phyloP scores from a whole-genome alignment of 2,888 invertebrate species.

The Adineta ricciae region DNA sequence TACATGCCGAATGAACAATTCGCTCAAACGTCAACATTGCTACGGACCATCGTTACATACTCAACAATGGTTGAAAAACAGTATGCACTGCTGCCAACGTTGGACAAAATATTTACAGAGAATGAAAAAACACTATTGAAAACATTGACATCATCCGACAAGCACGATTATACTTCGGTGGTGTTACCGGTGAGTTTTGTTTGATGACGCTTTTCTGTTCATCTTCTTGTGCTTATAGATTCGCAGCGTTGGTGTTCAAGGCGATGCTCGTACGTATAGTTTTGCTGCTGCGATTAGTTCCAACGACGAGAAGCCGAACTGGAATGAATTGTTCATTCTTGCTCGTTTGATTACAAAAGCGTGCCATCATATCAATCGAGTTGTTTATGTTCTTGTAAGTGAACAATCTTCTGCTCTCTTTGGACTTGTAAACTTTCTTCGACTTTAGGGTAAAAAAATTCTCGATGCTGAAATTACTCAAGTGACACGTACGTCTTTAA shows the following conservation, averaged over 20 bases:
- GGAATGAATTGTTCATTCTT: slow-evolving; percentile 71
- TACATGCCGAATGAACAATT: slow-evolving; percentile 55
- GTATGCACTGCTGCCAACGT: slow-evolving; percentile 35
- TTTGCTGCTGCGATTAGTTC: slow-evolving; percentile 79
- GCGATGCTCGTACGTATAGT: slow-evolving; percentile 83
- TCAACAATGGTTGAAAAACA: slow-evolving; percentile 62
- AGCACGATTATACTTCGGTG: background rate
- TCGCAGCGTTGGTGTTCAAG: slow-evolving; percentile 75
- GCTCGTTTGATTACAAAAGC: slow-evolving; percentile 74
- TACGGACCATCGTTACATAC: slow-evolving; percentile 69
- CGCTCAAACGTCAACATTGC: slow-evolving; percentile 4
- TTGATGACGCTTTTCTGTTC: no score
- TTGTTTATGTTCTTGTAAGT: slow-evolving; percentile 5
- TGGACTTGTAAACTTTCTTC: background rate
- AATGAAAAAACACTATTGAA: background rate
- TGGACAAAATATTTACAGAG: background rate
- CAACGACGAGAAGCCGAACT: slow-evolving; percentile 66
- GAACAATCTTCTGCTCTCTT: background rate
- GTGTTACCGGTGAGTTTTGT: background rate
- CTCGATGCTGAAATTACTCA: background rate
- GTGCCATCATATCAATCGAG: slow-evolving; percentile 64
- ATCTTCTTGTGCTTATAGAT: background rate
- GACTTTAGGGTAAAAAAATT: background rate
- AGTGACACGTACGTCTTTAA: slow-evolving; percentile 36
- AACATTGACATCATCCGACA: background rate